phyloP scores from a whole-genome alignment of 64 coral and sea anemone genomes.

The Pocillopora damicornis region DNA sequence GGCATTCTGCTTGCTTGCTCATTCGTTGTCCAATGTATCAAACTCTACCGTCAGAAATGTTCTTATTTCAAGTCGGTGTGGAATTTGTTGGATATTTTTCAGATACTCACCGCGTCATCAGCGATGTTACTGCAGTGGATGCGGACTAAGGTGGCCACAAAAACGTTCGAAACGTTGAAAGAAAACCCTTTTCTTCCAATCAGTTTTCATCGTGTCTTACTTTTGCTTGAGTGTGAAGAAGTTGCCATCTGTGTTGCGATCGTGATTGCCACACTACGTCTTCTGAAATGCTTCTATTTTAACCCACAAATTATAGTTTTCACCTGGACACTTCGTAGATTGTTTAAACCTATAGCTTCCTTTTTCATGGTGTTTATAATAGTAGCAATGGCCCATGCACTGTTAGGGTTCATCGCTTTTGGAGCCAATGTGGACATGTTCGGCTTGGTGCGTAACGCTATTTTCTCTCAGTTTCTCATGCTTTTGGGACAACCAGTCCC shows the following conservation, averaged over 20 bases:
- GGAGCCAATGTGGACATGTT: conserved; percentile 43
- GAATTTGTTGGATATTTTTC: conserved; percentile 42
- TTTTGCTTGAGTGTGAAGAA: conserved; percentile 34
- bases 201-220: conserved; percentile 56
- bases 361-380: conserved; percentile 54
- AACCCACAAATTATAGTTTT: conserved; percentile 56
- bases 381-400: conserved; percentile 32
- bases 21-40: conserved; percentile 7
- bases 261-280: conserved; percentile 60
- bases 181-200: conserved; percentile 58
- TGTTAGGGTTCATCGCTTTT: conserved; percentile 45
- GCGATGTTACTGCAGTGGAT: conserved; percentile 31
- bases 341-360: conserved; percentile 30
- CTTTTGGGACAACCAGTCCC: conserved; percentile 44
- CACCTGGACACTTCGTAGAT: conserved; percentile 17
- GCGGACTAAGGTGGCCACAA: conserved; percentile 9
- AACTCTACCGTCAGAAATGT: conserved; percentile 16
- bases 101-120: conserved; percentile 6
- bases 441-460: conserved; percentile 18
- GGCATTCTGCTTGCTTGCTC: conserved; percentile 12
- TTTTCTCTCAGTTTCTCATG: conserved; percentile 35
- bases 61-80: conserved; percentile 36
- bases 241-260: conserved; percentile 37
- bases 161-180: conserved; percentile 31
- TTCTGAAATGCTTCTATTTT: conserved; percentile 62